A percentile compares a stretch with the other conserved stretches of the same genome.
Conservation (phyloP, 2,888 invertebrate species). For the Oligia latruncula region DNA sequence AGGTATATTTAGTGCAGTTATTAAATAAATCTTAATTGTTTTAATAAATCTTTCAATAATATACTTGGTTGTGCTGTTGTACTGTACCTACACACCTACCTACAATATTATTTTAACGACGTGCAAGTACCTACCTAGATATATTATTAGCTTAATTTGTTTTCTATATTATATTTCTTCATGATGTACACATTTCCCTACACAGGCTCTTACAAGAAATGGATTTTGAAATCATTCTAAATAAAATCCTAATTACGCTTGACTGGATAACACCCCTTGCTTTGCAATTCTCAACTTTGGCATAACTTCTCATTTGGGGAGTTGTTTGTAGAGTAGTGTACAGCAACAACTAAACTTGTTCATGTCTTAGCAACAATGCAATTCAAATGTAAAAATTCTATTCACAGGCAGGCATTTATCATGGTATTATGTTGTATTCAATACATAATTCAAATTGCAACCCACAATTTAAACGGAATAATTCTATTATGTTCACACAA, state of each 20-base stretch:
- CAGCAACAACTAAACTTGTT: too few relatives aligned
- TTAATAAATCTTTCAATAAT: background rate
- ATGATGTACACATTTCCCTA: background rate
- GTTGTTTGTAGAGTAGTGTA: too few relatives aligned
- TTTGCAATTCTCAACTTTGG: background rate
- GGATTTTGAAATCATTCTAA: background rate
- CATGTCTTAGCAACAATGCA: background rate
- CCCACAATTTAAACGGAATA: constrained; percentile 24
- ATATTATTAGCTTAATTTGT: background rate
- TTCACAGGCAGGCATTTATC: constrained; percentile 24
- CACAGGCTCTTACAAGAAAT: background rate
- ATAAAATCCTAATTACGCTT: background rate
- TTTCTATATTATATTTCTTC: background rate
- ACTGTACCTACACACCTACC: background rate
- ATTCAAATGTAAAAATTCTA: constrained; percentile 2
- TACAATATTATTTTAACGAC: background rate
- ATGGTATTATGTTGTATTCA: constrained; percentile 25
- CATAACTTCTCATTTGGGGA: background rate
- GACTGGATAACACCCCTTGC: too few relatives aligned
- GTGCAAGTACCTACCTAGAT: background rate
- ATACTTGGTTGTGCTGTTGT: background rate
- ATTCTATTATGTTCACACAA: constrained; percentile 39
- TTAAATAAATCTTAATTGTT: background rate
- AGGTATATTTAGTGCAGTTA: background rate
- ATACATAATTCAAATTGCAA: constrained; percentile 38